These are phyloP conservation scores for Chloroceryle aenea DNA, from an alignment of 2,113 vertebrate species.

Conservation along the genomic window DNA sequence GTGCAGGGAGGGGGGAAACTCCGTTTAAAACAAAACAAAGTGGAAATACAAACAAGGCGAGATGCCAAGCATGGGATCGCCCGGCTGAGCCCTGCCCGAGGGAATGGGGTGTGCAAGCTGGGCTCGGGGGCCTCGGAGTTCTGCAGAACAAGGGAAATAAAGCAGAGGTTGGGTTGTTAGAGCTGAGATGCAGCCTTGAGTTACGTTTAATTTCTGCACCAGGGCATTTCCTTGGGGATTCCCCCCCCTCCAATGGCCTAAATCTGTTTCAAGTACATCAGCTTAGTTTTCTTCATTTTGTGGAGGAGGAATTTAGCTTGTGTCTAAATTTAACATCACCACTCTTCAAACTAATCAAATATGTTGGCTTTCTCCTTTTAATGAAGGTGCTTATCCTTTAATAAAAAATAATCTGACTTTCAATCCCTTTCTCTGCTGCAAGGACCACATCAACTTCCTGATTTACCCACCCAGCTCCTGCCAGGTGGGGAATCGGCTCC, in stretches of 20 bases:
- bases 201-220: not conserved
- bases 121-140: fast-evolving
- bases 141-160: not conserved
- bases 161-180: fast-evolving
- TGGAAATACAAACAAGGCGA: not conserved
- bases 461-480: not conserved
- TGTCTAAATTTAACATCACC: not conserved
- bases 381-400: not conserved
- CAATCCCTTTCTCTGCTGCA: not conserved
- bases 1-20: not conserved
- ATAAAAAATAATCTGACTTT: not conserved
- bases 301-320: not conserved
- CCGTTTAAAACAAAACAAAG: not conserved
- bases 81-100: not conserved
- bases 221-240: not conserved
- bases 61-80: not conserved
- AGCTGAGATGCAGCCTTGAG: not conserved
- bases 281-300: not conserved
- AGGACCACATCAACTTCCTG: fast-evolving
- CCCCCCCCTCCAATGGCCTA: fast-evolving
- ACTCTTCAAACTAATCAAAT: not conserved
- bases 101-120: not conserved
- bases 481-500: not conserved
- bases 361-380: not conserved
- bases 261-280: not conserved